phyloP scores from a whole-genome alignment of 92 coral and sea anemone species.

The Chrysogorgia sp. region DNA sequence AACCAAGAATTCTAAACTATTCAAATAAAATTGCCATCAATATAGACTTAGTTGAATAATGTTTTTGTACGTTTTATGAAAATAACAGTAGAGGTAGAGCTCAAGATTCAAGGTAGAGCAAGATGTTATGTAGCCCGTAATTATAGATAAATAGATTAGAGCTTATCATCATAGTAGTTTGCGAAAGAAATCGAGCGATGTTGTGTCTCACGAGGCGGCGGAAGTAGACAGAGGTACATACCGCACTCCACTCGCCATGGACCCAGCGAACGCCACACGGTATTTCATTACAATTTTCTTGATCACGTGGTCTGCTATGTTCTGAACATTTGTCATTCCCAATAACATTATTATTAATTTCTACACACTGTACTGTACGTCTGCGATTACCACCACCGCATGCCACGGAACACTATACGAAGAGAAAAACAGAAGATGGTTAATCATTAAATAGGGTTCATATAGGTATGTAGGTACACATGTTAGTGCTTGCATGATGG shows the following conservation, averaged over 20 bases:
- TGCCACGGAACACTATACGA: conserved; percentile 72
- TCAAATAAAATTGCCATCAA: no score
- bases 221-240: conserved; percentile 42
- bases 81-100: no score
- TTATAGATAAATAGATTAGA: no score
- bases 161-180: no score
- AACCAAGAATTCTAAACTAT: no score
- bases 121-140: no score
- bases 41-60: no score
- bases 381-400: conserved; percentile 75
- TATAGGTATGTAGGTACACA: no score
- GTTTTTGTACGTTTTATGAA: no score
- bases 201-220: background rate
- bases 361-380: conserved; percentile 69
- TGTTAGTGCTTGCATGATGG: no score
- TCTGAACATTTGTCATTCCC: conserved; percentile 48
- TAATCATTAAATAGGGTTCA: background rate
- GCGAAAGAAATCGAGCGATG: background rate
- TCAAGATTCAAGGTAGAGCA: no score
- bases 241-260: conserved; percentile 87
- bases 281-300: conserved; percentile 73
- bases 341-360: conserved; percentile 31
- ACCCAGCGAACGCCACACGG: conserved; percentile 86
- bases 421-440: background rate
- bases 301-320: conserved; percentile 66